Base-by-base conservation (phyloP, 2,113 vertebrate species). In the Mungos mungo region DNA sequence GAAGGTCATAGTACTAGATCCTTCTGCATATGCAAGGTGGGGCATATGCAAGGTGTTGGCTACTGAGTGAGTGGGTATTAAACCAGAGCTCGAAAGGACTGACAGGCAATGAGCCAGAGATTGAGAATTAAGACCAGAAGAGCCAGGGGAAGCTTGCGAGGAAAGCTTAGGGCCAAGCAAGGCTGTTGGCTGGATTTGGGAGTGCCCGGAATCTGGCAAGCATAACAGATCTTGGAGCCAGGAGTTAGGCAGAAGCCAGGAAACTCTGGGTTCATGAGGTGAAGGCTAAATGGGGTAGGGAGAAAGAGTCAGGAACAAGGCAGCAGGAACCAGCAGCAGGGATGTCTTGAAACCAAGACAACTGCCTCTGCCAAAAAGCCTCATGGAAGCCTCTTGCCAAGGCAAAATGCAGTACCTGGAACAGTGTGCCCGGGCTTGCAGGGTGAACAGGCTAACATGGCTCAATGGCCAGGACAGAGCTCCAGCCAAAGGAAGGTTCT, bases 181-280 rank as follows among this genome's bases (percentile, higher is more conserved):
- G 88, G 77, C 76, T 31, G 91, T 85, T 69, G 88, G 89, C 81
- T 95, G 94, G 54, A 19, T 66, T 79, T 63, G 33, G 41, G 45
- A 96, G 92, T 82, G 74, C 91, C 93, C 16, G 1, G 86, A 54
- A 69, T 92, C 91, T 97, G 97, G 97, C 93, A 86, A 45, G 65
- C 66, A 83, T 0, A 10, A 6, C 10, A 65, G 52, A 91, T 65
- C 57, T 80, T 18, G 18, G 88, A 87, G 96, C 92, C 96, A 87
- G 80, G 68, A 68, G 9, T 69, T 69, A 89, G 72, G 72, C 72
- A 85, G 90, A 90, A 76, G 95, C 95, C 95, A 98, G 92, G 89
- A 97, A 97, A 96, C 63, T 94, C 88, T 4, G 52, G 93, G 95
- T 97, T 97, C 97, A 96, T 31, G 85, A 97, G 96, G 95, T 57